Percentiles rank a stretch among this genome's conserved stretches.
These are phyloP conservation scores for Drosophila greeni DNA, from an alignment of 2,888 invertebrate genomes.

Conservation along the genomic window DNA sequence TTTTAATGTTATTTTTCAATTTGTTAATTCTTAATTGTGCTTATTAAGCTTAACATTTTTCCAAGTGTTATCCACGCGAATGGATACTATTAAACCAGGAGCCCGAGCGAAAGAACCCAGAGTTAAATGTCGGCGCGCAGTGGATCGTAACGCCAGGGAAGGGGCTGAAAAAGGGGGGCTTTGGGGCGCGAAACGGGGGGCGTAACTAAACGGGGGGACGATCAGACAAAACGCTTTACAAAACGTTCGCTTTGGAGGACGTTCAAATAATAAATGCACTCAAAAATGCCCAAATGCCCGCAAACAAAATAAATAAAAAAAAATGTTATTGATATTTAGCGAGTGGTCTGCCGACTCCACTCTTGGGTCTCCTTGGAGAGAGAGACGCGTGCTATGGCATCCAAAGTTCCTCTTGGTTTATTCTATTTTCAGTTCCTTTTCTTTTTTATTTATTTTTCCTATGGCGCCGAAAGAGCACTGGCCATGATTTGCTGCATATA, in stretches of 20 bases:
- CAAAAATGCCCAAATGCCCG: constrained; percentile 73
- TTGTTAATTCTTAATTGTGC: constrained; percentile 3
- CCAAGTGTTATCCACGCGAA: constrained; percentile 12
- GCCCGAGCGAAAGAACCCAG: constrained; percentile 40
- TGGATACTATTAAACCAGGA: constrained; percentile 21
- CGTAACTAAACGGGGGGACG: constrained; percentile 14
- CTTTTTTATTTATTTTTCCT: constrained; percentile 44
- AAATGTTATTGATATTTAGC: constrained; percentile 73
- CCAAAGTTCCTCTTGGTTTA: constrained; percentile 47
- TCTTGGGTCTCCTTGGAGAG: constrained; percentile 8
- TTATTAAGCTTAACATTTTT: constrained; percentile 1
- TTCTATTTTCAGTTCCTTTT: constrained; percentile 44
- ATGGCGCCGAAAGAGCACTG: constrained; percentile 54
- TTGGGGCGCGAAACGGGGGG: constrained; percentile 11
- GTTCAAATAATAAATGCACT: constrained; percentile 74
- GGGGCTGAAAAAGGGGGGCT: constrained; percentile 7
- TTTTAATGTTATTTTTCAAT: background rate
- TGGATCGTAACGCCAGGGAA: constrained; percentile 54
- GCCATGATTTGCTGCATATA: constrained; percentile 66
- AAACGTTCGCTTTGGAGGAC: constrained; percentile 65
- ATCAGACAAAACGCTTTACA: constrained; percentile 67
- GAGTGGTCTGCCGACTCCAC: constrained; percentile 41
- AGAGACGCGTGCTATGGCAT: constrained; percentile 63
- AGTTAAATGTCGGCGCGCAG: constrained; percentile 67
- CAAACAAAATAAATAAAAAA: constrained; percentile 73